Percentiles rank a stretch among this genome's conserved stretches.
These are phyloP conservation scores for Pseudochromis fuscus DNA, from an alignment of 2,797 vertebrate genomes.

Conservation along the genomic window DNA sequence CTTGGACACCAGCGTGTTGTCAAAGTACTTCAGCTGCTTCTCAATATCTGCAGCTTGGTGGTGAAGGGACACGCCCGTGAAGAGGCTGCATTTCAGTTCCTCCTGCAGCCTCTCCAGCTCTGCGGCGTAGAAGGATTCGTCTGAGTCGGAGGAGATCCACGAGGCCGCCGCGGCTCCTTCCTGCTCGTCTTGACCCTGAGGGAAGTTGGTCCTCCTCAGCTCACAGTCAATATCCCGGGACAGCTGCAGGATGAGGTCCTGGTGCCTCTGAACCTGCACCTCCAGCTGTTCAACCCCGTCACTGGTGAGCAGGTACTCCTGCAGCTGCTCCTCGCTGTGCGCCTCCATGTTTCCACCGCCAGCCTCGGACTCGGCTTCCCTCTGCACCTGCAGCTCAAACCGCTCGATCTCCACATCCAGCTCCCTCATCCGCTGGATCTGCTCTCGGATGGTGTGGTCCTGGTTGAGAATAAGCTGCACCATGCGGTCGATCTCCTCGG, in stretches of 20 bases:
- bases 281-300: conserved; percentile 88
- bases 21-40: conserved; percentile 87
- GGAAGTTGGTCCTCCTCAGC: conserved; percentile 70
- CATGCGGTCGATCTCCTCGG: conserved; percentile 89
- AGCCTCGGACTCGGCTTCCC: conserved; percentile 11
- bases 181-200: conserved; percentile 36
- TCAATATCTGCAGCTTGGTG: conserved; percentile 87
- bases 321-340: conserved; percentile 70
- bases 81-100: conserved; percentile 89
- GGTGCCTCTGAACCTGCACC: conserved; percentile 86
- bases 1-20: conserved; percentile 87
- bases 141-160: conserved; percentile 47
- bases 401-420: conserved; percentile 90
- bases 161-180: conserved; percentile 62
- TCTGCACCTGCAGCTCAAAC: conserved; percentile 83
- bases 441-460: conserved; percentile 94
- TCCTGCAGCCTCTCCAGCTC: conserved; percentile 84
- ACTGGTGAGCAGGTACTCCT: conserved; percentile 82
- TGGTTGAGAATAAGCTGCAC: conserved; percentile 94
- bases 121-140: conserved; percentile 57
- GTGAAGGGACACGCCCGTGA: conserved; percentile 88
- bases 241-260: conserved; percentile 87
- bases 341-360: conserved; percentile 12
- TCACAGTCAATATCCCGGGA: conserved; percentile 91
- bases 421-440: conserved; percentile 90